Evolutionary conservation across 2,113 vertebrate species (phyloP), one percentile per base, ranked within the genome.

Genomic region (Stegastes partitus): DNA sequence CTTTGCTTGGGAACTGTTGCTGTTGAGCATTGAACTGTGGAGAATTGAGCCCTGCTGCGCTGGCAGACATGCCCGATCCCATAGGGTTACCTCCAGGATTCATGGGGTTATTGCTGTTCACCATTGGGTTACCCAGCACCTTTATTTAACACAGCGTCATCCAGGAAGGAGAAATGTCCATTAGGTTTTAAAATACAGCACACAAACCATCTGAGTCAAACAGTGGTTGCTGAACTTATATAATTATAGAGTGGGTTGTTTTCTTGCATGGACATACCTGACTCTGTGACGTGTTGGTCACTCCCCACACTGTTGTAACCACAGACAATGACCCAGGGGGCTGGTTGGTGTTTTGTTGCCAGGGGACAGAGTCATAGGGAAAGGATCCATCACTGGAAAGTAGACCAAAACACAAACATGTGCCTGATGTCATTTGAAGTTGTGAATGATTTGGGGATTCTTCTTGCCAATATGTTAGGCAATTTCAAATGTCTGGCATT

Each of bases 241-340:
- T 65, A 11, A 49, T 22, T 34, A 45, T 11, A 63, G 53, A 49
- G 11, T 37, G 15, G 58, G 21, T 68, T 28, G 21, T 57, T 72
- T 21, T 69, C 5, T n/a, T 66, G 67, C 75, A 19, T 16, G 64
- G 77, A 79, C 93, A 93, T 95, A 98, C 98, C 96, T 99, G 98
- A 94, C 98, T 99, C 91, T 99, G 98, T 83, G 98, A 99, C 1
- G 98, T 99, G 82, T 99, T 99, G 94, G 98, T 99, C 89, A 99
- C 98, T 84, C 98, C 98, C 98, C 98, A 99, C 93, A 99, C 98
- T 22, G 98, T 99, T 85, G 98, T 99, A 93, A 99, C 98, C 94
- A 99, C 98, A 0, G 98, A 99, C 68, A 99, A 92, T 70, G 98
- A 98, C 85, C 98, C 98, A 47, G 98, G 97, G 83, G 98, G 97